Evolutionary conservation across 2,113 vertebrate species (phyloP), one percentile per base, ranked within the genome.

Genomic region (Rousettus leschenaultii): DNA sequence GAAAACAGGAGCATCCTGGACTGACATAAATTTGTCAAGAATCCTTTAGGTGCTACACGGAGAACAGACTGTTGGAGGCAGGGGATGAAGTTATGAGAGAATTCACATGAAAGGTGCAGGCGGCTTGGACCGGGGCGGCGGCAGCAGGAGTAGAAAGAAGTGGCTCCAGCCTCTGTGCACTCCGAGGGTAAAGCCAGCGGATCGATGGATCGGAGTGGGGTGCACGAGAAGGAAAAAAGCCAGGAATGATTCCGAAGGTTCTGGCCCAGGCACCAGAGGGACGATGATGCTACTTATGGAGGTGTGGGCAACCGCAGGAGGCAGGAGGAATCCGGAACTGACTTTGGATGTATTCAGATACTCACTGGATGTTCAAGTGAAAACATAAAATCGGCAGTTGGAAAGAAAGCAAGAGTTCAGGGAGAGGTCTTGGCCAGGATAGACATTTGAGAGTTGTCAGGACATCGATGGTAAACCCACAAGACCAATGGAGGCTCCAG

Each of bases 391-490:
- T 2, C 19, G 14, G 7, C 30, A 78, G 48, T 5, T 33, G 24
- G 45, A 68, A 80, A 94, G 35, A 77, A 86, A n/a, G 66, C 28
- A 85, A 82, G 79, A 79, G 48, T 51, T 94, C 94, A 61, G 74
- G 38, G 28, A 71, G 53, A 74, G 6, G 26, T 26, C n/a, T 93
- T 38, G 75, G 40, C 57, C 61, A 74, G 40, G 63, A 74, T 1
- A 86, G 45, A 74, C 40, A 75, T 65, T 65, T 87, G 48, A 43
- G 40, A 38, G 43, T 8, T 59, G 59, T 86, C 35, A 18, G 66
- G 35, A 33, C 12, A 48, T n/a, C 51, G 26, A 59, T 5, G 22
- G 30, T n/a, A 48, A 91, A 80, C n/a, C 63, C 66, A 48, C 14
- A 38, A 57, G 10, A 61, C 30, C 48, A 51, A 43, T 12, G 28